Evolutionary conservation across 2,888 invertebrate genomes (phyloP).

Genomic region (Lycophotia porphyrea): DNA sequence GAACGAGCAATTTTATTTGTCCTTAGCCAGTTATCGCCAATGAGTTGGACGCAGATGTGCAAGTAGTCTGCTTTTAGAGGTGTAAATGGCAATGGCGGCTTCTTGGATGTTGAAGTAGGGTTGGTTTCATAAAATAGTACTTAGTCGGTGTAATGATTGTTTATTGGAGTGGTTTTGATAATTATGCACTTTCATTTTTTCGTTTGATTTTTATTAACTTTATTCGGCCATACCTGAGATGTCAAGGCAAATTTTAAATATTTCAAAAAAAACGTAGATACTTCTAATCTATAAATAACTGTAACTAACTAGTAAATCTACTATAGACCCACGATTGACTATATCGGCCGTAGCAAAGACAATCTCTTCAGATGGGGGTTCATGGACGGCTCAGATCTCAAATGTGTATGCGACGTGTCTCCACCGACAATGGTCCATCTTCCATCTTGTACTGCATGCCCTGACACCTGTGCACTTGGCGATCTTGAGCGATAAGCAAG

Average conservation of each 20-base stretch:
- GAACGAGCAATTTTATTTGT: constrained; percentile 84
- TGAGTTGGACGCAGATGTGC: constrained; percentile 73
- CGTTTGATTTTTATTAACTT: constrained; percentile 16
- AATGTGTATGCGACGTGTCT: too few relatives aligned
- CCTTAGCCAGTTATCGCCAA: constrained; percentile 78
- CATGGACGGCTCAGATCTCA: too few relatives aligned
- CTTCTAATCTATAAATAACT: background rate
- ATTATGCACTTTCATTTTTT: constrained; percentile 30
- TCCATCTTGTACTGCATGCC: too few relatives aligned
- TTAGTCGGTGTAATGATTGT: constrained; percentile 41
- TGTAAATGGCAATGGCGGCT: constrained; percentile 49
- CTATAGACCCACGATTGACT: background rate
- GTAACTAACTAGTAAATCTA: background rate
- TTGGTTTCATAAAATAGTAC: constrained; percentile 35
- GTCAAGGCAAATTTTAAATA: background rate
- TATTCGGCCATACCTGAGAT: constrained; percentile 3
- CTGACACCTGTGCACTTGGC: too few relatives aligned
- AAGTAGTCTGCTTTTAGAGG: constrained; percentile 61
- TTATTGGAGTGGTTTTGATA: constrained; percentile 26
- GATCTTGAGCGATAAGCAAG: too few relatives aligned
- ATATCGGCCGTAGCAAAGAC: too few relatives aligned
- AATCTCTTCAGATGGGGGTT: too few relatives aligned
- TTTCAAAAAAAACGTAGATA: background rate
- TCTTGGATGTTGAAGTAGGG: constrained; percentile 10
- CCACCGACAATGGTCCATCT: too few relatives aligned